phyloP scores from a whole-genome alignment of 2,888 invertebrate genomes.

The Lacanobia oleracea region DNA sequence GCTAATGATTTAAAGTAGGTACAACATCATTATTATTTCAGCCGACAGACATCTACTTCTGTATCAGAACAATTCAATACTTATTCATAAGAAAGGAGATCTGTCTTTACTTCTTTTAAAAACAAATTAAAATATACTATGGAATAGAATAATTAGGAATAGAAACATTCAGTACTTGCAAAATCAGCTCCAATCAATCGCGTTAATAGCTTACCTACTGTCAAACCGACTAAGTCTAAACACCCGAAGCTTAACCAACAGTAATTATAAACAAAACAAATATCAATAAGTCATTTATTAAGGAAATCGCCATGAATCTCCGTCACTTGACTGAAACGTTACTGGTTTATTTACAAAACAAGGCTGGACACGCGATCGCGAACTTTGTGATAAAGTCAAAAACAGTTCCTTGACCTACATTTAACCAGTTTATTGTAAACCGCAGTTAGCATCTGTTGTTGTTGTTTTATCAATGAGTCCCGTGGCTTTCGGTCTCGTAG shows the following conservation, averaged over 20 bases:
- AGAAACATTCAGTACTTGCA: too few relatives aligned
- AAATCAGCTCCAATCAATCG: not conserved
- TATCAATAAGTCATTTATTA: constrained; percentile 21
- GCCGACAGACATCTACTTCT: too few relatives aligned
- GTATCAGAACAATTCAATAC: too few relatives aligned
- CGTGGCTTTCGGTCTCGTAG: too few relatives aligned
- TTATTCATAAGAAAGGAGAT: too few relatives aligned
- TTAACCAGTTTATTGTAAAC: constrained; percentile 22
- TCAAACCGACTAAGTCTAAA: too few relatives aligned
- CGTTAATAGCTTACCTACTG: not conserved
- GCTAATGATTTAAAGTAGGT: too few relatives aligned
- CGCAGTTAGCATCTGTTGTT: constrained; percentile 20
- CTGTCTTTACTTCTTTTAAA: too few relatives aligned
- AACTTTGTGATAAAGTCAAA: constrained; percentile 40
- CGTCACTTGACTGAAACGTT: constrained; percentile 23
- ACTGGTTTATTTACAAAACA: constrained; percentile 56
- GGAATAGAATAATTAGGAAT: too few relatives aligned
- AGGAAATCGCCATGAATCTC: constrained; percentile 23
- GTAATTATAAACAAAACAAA: constrained; percentile 13
- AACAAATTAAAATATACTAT: too few relatives aligned
- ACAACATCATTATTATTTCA: too few relatives aligned
- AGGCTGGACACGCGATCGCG: constrained; percentile 59
- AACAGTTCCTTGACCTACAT: constrained; percentile 54
- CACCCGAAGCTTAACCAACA: not conserved
- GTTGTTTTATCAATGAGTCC: not conserved